Conservation (phyloP, 2,113 vertebrate genomes). For the Macrotis lagotis region DNA sequence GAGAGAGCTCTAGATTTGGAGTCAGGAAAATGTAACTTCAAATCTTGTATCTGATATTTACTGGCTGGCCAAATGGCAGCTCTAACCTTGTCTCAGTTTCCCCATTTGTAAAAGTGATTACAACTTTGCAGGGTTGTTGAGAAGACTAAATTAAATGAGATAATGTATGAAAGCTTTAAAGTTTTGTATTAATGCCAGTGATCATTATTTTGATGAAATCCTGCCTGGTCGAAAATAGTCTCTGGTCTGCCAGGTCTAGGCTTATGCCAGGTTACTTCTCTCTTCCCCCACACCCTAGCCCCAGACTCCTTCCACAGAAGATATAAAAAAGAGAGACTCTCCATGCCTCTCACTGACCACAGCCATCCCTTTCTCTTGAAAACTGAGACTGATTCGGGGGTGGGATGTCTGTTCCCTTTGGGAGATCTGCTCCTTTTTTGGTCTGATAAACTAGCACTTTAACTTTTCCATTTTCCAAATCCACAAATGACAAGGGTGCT, state of each 20-base stretch:
- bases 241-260: neutral
- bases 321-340: slow-evolving; percentile 62
- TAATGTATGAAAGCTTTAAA: neutral
- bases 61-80: neutral
- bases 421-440: slow-evolving; percentile 52
- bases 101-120: neutral
- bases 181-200: neutral
- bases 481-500: slow-evolving; percentile 70
- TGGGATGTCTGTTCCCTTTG: slow-evolving; percentile 35
- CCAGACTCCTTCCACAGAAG: neutral
- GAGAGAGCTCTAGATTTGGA: neutral
- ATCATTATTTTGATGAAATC: neutral
- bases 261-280: neutral
- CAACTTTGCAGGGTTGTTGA: neutral
- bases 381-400: slow-evolving; percentile 44
- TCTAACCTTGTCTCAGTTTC: neutral
- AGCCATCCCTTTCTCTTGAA: slow-evolving; percentile 43
- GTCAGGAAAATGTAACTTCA: neutral
- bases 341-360: neutral
- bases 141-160: neutral
- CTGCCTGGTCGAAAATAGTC: neutral
- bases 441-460: slow-evolving; percentile 74
- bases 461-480: slow-evolving; percentile 72
- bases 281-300: neutral
- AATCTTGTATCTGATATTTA: neutral